Conservation (phyloP, 1,140 invertebrate species). For the Lordiphosa stackelbergi region DNA sequence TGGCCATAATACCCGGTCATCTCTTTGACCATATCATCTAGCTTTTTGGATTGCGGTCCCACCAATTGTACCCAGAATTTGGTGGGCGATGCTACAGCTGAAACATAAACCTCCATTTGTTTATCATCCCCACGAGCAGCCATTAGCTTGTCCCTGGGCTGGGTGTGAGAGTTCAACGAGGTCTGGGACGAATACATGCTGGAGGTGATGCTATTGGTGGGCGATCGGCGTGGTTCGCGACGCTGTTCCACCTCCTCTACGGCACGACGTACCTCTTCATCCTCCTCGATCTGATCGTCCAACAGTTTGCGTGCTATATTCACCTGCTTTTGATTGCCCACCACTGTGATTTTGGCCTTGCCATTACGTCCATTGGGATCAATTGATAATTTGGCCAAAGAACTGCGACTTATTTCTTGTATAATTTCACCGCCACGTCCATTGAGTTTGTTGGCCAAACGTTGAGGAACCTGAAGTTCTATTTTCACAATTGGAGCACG, state of each 20-base stretch:
- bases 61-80: conserved; percentile 91
- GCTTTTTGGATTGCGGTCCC: conserved; percentile 82
- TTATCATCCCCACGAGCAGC: conserved; percentile 78
- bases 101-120: conserved; percentile 88
- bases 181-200: conserved; percentile 71
- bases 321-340: conserved; percentile 81
- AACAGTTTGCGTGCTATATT: conserved; percentile 80
- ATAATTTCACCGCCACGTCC: conserved; percentile 84
- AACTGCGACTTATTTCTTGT: conserved; percentile 81
- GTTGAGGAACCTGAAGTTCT: conserved; percentile 82
- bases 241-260: conserved; percentile 78
- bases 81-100: conserved; percentile 86
- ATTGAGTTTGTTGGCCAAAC: conserved; percentile 83
- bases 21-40: conserved; percentile 85
- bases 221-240: conserved; percentile 78
- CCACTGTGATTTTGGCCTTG: conserved; percentile 78
- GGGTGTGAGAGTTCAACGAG: conserved; percentile 61
- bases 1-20: conserved; percentile 88
- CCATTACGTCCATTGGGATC: conserved; percentile 65
- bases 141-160: conserved; percentile 68
- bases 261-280: conserved; percentile 77
- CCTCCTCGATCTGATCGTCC: conserved; percentile 81
- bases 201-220: conserved; percentile 58
- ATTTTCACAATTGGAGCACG: conserved; percentile 83
- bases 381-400: conserved; percentile 65